Percentiles rank a stretch among this genome's conserved stretches.
phyloP scores from a whole-genome alignment of 2,888 invertebrate species.

The Auanema sp. region DNA sequence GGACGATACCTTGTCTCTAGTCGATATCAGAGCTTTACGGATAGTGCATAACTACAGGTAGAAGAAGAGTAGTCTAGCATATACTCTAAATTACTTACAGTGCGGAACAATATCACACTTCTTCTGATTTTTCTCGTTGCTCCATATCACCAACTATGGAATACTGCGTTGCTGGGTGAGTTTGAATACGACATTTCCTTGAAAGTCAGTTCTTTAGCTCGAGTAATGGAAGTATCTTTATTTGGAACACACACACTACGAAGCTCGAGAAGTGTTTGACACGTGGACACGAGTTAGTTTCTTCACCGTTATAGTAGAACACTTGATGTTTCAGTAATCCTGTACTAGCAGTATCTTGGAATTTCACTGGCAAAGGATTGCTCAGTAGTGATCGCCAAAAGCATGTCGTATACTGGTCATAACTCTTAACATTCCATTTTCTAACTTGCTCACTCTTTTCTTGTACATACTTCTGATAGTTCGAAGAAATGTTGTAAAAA shows the following conservation, averaged over 20 bases:
- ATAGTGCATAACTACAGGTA: conserved; percentile 81
- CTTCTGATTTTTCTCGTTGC: conserved; percentile 48
- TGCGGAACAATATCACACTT: conserved; percentile 81
- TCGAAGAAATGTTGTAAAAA: too few species aligned
- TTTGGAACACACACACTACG: conserved; percentile 34
- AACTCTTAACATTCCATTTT: conserved; percentile 9
- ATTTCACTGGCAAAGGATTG: conserved; percentile 52
- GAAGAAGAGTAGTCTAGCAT: neutral
- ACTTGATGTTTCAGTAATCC: conserved; percentile 26
- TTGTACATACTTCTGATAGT: too few species aligned
- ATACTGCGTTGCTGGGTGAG: conserved; percentile 33
- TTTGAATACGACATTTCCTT: neutral
- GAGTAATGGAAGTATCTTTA: conserved; percentile 25
- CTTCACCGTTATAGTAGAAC: neutral
- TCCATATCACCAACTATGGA: conserved; percentile 43
- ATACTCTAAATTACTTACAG: conserved; percentile 69
- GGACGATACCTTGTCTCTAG: conserved; percentile 89
- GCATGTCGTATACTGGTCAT: conserved; percentile 46
- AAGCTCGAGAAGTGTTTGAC: conserved; percentile 30
- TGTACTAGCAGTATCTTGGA: conserved; percentile 56
- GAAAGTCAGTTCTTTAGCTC: conserved; percentile 12
- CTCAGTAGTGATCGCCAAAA: conserved; percentile 49
- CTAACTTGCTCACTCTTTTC: neutral
- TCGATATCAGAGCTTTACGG: conserved; percentile 89
- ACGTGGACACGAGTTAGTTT: conserved; percentile 25